Percentiles rank a stretch among this genome's conserved stretches.
phyloP scores from a whole-genome alignment of 2,888 invertebrate species.

The Lasioglossum morio region DNA sequence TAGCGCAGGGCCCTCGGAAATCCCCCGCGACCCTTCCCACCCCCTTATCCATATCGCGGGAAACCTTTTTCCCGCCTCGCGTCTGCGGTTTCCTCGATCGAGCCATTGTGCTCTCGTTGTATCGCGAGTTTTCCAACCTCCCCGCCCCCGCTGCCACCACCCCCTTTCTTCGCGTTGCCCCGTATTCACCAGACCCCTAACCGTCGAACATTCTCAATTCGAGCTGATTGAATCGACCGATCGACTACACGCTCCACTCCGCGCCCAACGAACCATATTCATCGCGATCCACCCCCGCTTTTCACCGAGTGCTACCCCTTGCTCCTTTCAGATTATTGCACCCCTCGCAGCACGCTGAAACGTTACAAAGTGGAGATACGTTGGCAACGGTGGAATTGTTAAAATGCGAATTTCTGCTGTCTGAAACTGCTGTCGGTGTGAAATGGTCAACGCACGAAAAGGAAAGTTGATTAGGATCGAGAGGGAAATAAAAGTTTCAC shows the following conservation, averaged over 20 bases:
- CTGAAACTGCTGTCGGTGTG: background rate
- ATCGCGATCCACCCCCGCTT: conserved; percentile 39
- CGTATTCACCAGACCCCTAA: background rate
- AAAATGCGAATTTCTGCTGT: background rate
- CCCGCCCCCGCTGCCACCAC: background rate
- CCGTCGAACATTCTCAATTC: conserved; percentile 42
- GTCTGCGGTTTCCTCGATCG: conserved; percentile 41
- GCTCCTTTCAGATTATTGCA: background rate
- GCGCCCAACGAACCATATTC: conserved; percentile 50
- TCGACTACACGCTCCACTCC: conserved; percentile 24
- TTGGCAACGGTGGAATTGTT: background rate
- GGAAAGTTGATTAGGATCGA: too few relatives aligned
- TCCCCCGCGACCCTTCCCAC: conserved; percentile 21
- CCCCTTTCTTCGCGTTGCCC: background rate
- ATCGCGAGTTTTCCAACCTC: conserved; percentile 26
- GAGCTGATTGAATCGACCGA: conserved; percentile 49
- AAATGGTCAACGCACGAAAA: background rate
- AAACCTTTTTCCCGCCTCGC: conserved; percentile 4
- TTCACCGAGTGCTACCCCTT: conserved; percentile 20
- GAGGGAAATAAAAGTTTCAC: too few relatives aligned
- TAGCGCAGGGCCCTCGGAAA: conserved; percentile 7
- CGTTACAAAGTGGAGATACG: background rate
- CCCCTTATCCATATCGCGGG: conserved; percentile 36
- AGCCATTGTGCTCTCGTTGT: conserved; percentile 40
- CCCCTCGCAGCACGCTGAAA: background rate